Evolutionary conservation across 2,797 vertebrate genomes (phyloP).

Genomic region (Uromys caudimaculatus): DNA sequence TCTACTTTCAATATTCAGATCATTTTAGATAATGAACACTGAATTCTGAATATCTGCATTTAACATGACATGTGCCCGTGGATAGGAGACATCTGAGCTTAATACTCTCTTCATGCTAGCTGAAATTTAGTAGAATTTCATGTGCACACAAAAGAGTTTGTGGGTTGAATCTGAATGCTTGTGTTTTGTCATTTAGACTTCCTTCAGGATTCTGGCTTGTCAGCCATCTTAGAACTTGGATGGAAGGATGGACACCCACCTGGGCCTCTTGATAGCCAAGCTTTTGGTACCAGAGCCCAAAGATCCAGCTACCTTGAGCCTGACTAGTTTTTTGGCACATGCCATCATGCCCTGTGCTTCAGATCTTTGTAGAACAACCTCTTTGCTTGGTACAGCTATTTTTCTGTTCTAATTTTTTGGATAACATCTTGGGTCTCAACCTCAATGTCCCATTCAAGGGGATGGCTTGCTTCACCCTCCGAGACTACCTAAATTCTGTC

Average conservation of each 20-base stretch:
- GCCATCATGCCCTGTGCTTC: background rate
- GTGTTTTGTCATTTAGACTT: constrained; percentile 36
- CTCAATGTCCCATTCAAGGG: background rate
- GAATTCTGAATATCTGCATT: background rate
- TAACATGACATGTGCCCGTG: background rate
- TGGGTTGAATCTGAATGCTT: background rate
- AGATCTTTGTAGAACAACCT: background rate
- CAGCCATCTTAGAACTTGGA: constrained; percentile 5
- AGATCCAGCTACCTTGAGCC: background rate
- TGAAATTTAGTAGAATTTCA: background rate
- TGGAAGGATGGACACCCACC: background rate
- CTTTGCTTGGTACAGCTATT: background rate
- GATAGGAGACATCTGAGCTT: background rate
- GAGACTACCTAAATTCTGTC: background rate
- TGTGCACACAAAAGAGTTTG: background rate
- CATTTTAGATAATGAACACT: constrained; percentile 30
- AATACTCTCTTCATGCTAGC: background rate
- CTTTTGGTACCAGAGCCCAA: background rate
- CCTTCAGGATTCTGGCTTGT: background rate
- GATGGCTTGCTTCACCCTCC: background rate
- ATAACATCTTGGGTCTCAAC: background rate
- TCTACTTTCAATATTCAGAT: constrained; percentile 20
- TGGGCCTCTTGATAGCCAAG: background rate
- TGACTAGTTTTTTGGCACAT: background rate
- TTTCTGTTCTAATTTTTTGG: background rate